Evolutionary conservation across 2,113 vertebrate genomes (phyloP).

Genomic region (Garra rufa): DNA sequence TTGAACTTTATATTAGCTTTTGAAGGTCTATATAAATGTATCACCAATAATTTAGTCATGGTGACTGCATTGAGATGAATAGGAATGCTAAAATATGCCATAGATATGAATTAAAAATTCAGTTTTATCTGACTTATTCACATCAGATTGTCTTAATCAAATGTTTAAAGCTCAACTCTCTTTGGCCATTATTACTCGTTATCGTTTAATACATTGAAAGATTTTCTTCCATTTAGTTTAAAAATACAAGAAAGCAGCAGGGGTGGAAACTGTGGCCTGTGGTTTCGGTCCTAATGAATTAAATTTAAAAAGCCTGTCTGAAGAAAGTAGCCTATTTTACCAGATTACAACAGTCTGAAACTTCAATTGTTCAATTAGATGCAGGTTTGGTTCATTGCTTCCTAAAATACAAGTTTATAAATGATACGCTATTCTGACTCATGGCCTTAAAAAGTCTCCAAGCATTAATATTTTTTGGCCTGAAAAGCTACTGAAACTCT

Average conservation of each 20-base stretch:
- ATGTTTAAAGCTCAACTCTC: background rate
- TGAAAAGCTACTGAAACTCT: background rate
- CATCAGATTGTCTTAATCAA: background rate
- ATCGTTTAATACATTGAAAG: background rate
- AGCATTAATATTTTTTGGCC: background rate
- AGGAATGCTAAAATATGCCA: background rate
- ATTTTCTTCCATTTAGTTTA: background rate
- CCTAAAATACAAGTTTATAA: background rate
- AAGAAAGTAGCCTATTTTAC: conserved; percentile 8
- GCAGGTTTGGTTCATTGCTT: background rate
- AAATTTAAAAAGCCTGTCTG: background rate
- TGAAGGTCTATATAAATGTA: no score
- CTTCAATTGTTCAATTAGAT: background rate
- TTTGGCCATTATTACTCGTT: background rate
- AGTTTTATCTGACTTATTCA: no score
- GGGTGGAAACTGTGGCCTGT: background rate
- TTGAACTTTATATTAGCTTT: background rate
- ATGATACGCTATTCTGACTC: background rate
- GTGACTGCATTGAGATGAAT: background rate
- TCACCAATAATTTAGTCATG: no score
- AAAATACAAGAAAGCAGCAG: background rate
- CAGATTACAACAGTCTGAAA: background rate
- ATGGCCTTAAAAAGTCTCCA: background rate
- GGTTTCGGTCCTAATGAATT: background rate
- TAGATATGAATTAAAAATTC: background rate